A percentile compares a stretch with the other conserved stretches of the same genome.
Conservation (phyloP, 2,888 invertebrate genomes). For the Thyatira batis region DNA sequence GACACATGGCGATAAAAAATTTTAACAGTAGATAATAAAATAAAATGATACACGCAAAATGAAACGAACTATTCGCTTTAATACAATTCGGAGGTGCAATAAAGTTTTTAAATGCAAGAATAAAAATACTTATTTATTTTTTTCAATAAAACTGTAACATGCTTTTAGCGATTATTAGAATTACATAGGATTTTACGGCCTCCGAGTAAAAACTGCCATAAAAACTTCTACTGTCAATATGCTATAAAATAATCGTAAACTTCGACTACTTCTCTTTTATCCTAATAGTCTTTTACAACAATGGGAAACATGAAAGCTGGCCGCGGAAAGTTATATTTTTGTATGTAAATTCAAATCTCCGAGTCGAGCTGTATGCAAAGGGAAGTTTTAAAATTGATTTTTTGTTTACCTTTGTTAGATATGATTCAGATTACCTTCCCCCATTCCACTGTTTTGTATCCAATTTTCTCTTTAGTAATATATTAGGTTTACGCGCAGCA, state of each 20-base stretch:
- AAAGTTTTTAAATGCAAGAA: background rate
- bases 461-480: slow-evolving; percentile 2
- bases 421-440: slow-evolving; percentile 1
- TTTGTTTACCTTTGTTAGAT: slow-evolving; percentile 6
- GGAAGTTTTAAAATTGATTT: slow-evolving; percentile 5
- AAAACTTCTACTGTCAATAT: slow-evolving; percentile 58
- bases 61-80: no score
- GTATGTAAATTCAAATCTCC: slow-evolving; percentile 28
- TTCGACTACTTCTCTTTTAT: slow-evolving; percentile 52
- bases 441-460: background rate
- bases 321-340: slow-evolving; percentile 25
- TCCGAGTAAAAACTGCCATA: slow-evolving; percentile 54
- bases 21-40: background rate
- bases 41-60: no score
- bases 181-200: slow-evolving; percentile 49
- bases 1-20: no score
- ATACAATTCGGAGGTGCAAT: no score
- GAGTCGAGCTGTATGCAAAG: background rate
- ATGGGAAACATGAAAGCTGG: slow-evolving; percentile 37
- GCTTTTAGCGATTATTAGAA: slow-evolving; percentile 41
- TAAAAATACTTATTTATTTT: slow-evolving; percentile 7
- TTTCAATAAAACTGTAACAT: slow-evolving; percentile 10
- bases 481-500: background rate
- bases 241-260: slow-evolving; percentile 59
- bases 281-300: slow-evolving; percentile 46